Evolutionary conservation across 2,113 vertebrate genomes (phyloP), one percentile per base, ranked within the genome.

Genomic region (Cariama cristata): DNA sequence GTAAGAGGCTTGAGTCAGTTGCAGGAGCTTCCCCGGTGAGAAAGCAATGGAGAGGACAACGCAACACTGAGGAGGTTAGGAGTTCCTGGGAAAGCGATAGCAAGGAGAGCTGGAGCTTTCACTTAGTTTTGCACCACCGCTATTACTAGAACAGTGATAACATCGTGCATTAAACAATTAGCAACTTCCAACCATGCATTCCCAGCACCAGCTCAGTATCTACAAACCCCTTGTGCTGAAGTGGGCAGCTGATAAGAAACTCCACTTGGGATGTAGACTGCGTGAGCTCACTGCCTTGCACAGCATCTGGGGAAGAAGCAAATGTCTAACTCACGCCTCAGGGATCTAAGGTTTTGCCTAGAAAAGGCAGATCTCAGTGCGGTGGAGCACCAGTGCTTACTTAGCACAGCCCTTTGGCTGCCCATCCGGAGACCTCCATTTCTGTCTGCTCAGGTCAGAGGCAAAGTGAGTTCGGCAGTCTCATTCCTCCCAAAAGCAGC

Each of bases 91-190:
- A 95, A 92, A 94, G 53, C 0, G 4, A 95, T 40, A 88, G 75
- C 71, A 74, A 68, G 32, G 52, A 63, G 38, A 52, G 38, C 33
- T 42, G 60, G n/a, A 85, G 71, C 33, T 80, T 82, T 86, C 59
- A 35, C 40, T 77, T 40, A 7, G 1, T 76, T 96, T 71, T 87
- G 92, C 77, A 45, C 26, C 50, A 76, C 40, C 0, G n/a, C 49
- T 91, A 49, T 88, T 96, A 95, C 95, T 56, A 94, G 74, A 55
- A 38, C 33, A 24, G 32, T 16, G 94, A 97, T 91, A 97, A 71
- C 66, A 89, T 84, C 18, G 0, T 91, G 60, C 88, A 96, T 87
- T 95, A 94, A 95, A 87, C 92, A 96, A 96, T 95, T 89, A 85
- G 64, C 11, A 4, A 66, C 77, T 95, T 83, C 84, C 19, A 12